phyloP scores from a whole-genome alignment of 2,888 invertebrate species.

The Aspidiotus rigidus region DNA sequence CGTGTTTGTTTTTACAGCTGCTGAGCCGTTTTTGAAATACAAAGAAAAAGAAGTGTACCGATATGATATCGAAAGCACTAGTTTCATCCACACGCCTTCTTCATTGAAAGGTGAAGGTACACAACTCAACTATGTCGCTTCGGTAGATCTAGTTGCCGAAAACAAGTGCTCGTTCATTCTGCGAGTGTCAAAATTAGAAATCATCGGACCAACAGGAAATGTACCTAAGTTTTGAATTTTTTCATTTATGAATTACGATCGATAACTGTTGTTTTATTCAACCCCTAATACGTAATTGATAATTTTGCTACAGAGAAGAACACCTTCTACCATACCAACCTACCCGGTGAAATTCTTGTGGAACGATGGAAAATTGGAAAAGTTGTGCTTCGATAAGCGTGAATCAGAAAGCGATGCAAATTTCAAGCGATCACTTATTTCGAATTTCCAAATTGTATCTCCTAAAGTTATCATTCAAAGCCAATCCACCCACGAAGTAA shows the following conservation, averaged over 20 bases:
- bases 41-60: slow-evolving; percentile 25
- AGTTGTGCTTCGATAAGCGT: slow-evolving; percentile 20
- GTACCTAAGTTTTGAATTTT: background rate
- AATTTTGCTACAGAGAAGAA: no score
- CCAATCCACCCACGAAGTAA: no score
- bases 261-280: background rate
- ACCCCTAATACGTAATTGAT: background rate
- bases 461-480: background rate
- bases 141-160: slow-evolving; percentile 19
- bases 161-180: slow-evolving; percentile 24
- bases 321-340: no score
- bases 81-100: slow-evolving; percentile 18
- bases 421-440: slow-evolving; percentile 26
- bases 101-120: slow-evolving; percentile 21
- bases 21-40: slow-evolving; percentile 18
- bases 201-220: slow-evolving; percentile 21
- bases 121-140: slow-evolving; percentile 16
- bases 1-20: background rate
- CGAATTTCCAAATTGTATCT: slow-evolving; percentile 29
- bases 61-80: slow-evolving; percentile 20
- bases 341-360: slow-evolving; percentile 19
- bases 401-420: slow-evolving; percentile 16
- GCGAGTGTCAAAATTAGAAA: slow-evolving; percentile 14
- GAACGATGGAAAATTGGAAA: slow-evolving; percentile 25
- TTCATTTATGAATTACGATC: background rate